Conservation (phyloP, 2,113 vertebrate genomes). For the Colistium nudipinnis region DNA sequence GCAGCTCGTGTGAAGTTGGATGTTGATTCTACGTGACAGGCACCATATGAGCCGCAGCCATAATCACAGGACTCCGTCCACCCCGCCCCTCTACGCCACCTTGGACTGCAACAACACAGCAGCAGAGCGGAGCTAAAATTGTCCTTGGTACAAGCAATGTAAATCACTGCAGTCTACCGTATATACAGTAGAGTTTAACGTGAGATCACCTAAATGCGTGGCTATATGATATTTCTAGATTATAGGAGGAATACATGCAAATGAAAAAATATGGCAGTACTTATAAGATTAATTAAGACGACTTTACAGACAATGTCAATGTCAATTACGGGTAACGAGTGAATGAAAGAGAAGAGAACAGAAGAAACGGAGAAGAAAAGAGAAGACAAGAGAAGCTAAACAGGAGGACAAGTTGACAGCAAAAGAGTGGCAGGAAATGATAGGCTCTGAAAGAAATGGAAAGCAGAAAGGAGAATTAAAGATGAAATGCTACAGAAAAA, state of each 20-base stretch:
- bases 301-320: not conserved
- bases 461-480: not conserved
- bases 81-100: not conserved
- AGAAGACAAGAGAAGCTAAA: not conserved
- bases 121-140: conserved; percentile 23
- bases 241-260: not conserved
- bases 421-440: not conserved
- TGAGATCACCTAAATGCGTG: too few species aligned
- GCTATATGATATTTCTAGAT: too few species aligned
- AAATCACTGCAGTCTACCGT: not conserved
- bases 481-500: not conserved
- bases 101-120: conserved; percentile 38
- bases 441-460: not conserved
- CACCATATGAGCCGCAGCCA: conserved; percentile 75
- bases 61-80: conserved; percentile 65
- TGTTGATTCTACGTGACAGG: conserved; percentile 76
- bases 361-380: not conserved
- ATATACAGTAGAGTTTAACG: too few species aligned
- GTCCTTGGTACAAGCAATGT: not conserved
- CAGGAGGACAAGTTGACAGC: not conserved
- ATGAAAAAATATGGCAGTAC: not conserved
- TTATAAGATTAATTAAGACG: not conserved
- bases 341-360: not conserved
- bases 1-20: conserved; percentile 71
- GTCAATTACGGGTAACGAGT: not conserved